A percentile compares a stretch with the other conserved stretches of the same genome.
Evolutionary conservation across 2,888 invertebrate genomes (phyloP).

Genomic region (Allolobophora icterica): DNA sequence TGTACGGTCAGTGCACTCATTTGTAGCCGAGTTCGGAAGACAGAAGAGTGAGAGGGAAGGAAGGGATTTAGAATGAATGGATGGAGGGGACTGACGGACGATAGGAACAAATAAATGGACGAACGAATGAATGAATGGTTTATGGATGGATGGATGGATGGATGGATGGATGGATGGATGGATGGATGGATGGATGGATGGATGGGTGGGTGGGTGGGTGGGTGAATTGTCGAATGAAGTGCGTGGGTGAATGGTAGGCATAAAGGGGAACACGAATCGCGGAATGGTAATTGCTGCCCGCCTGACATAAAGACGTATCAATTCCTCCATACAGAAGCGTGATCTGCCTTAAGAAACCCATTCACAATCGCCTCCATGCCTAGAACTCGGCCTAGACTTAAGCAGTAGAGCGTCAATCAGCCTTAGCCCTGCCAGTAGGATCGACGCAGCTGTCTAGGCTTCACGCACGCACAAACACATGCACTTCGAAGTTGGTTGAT

Average conservation of each 20-base stretch:
- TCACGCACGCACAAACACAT: not conserved
- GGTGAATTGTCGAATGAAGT: too few species aligned
- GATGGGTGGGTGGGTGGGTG: too few species aligned
- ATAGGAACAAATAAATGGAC: not conserved
- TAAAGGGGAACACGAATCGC: not conserved
- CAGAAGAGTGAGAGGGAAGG: not conserved
- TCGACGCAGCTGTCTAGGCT: not conserved
- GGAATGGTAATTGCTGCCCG: constrained; percentile 14
- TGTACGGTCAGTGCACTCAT: not conserved
- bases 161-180: too few species aligned
- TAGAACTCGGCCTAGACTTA: constrained; percentile 11
- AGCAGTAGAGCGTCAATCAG: not conserved
- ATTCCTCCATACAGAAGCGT: not conserved
- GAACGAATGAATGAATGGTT: not conserved
- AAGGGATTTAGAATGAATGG: not conserved
- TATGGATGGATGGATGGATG: too few species aligned
- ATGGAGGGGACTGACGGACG: not conserved
- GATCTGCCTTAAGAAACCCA: constrained; percentile 17
- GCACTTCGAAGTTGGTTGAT: not conserved
- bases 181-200: too few species aligned
- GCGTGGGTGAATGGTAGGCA: not conserved
- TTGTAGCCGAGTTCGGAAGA: too few species aligned
- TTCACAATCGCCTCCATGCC: not conserved
- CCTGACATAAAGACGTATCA: not conserved
- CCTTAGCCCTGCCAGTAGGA: not conserved